Evolutionary conservation across 2,888 invertebrate species (phyloP), one percentile per base, ranked within the genome.

Genomic region (Drosophila aldrichi): DNA sequence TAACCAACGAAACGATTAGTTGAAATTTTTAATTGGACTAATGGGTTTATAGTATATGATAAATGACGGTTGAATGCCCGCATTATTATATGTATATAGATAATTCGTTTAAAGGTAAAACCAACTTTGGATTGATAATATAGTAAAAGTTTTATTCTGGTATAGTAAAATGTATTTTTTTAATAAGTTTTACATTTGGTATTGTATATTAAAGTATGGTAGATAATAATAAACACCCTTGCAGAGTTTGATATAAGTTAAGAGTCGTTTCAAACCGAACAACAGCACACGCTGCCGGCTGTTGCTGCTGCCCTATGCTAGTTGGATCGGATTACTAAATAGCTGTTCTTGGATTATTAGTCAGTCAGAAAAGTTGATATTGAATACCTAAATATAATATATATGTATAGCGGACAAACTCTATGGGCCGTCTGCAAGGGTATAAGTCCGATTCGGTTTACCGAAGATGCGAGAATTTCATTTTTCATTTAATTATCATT

Each of bases 71-170:
- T 18, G 20, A 55, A n/a, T 48, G 43, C 40, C 66, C 59, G 60
- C 72, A 65, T 41, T 18, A 22, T 44, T 36, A 32, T 9, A 9
- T 36, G 9, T 9, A 9, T 2, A 18, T 18, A 7, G 2, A 7
- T 43, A 14, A 36, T 36, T 36, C 10, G 36, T 36, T 18, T 29
- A 36, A 22, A 44, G 18, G 18, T 3, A 55, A 46, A 55, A 46
- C 52, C 18, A 16, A 12, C 2, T 36, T 1, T 1, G 6, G 16
- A 16, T 22, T 64, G 68, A 65, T 78, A 81, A 69, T 81, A 81
- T 78, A 61, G 78, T 81, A 81, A 79, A 79, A 79, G 78, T 77
- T 79, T 79, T 79, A 79, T 79, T 79, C 67, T 70, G 78, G 78
- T 81, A 77, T 79, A 79, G 64, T 79, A 79, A 79, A 79, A 79